These are phyloP conservation scores for Pocillopora grandis DNA, from an alignment of 92 coral and sea anemone species.

Conservation along the genomic window DNA sequence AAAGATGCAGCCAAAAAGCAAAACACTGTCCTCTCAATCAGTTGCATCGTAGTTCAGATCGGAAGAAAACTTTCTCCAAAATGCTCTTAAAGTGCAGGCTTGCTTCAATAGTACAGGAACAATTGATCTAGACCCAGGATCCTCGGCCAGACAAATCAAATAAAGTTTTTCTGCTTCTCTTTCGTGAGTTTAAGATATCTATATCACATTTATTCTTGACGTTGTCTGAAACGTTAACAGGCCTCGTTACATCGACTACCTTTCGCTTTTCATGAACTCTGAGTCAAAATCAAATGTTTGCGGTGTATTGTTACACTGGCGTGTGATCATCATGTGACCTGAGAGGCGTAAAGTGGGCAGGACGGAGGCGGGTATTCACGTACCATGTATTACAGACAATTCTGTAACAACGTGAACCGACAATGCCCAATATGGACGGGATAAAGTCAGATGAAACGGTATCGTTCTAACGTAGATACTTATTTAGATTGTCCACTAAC, in stretches of 20 bases:
- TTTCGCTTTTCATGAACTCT: neutral
- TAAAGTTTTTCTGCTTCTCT: neutral
- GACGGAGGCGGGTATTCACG: neutral
- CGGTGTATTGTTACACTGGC: neutral
- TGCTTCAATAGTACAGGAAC: neutral
- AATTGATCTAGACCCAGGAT: neutral
- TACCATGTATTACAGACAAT: too few relatives aligned
- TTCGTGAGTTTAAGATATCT: neutral
- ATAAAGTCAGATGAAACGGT: too few relatives aligned
- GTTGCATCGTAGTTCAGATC: neutral
- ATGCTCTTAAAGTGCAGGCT: neutral
- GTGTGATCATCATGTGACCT: neutral
- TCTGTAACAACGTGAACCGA: too few relatives aligned
- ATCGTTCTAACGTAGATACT: too few relatives aligned
- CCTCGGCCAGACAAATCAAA: neutral
- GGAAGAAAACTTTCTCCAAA: neutral
- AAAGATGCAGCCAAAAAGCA: slow-evolving; percentile 6
- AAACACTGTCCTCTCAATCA: neutral
- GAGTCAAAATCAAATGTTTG: too few relatives aligned
- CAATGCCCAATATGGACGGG: too few relatives aligned
- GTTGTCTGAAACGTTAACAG: too few relatives aligned
- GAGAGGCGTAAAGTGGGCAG: neutral
- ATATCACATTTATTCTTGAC: too few relatives aligned
- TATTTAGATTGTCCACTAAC: too few relatives aligned
- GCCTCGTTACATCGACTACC: neutral